Evolutionary conservation across 1,140 invertebrate species (phyloP).

Genomic region (Drosophila sucinea): DNA sequence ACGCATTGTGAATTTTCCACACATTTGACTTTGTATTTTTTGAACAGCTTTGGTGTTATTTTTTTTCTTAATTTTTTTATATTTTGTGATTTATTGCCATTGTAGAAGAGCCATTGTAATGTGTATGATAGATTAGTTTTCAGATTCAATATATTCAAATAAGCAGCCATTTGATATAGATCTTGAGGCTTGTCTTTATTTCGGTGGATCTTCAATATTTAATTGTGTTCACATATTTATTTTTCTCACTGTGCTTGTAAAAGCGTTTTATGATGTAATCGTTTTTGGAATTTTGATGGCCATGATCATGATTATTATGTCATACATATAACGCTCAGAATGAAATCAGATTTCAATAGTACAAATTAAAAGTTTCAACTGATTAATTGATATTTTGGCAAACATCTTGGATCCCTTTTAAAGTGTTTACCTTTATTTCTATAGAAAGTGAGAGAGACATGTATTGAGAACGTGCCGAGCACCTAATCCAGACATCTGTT

Average conservation of each 20-base stretch:
- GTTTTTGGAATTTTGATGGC: not conserved
- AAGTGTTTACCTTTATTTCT: not conserved
- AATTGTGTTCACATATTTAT: conserved; percentile 23
- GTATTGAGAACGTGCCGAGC: conserved; percentile 17
- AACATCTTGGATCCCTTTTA: conserved; percentile 4
- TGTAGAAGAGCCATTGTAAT: conserved; percentile 24
- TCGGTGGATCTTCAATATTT: too few relatives aligned
- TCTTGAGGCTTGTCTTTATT: too few relatives aligned
- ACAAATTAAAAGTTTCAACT: not conserved
- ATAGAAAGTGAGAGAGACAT: not conserved
- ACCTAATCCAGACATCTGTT: conserved; percentile 49
- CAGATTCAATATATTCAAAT: conserved; percentile 22
- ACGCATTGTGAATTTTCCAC: conserved; percentile 56
- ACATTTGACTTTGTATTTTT: conserved; percentile 62
- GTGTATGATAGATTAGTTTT: conserved; percentile 10
- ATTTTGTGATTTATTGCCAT: conserved; percentile 61
- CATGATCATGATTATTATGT: conserved; percentile 11
- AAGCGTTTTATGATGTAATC: not conserved
- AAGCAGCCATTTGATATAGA: conserved; percentile 11
- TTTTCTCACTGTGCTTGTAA: not conserved
- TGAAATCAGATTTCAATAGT: not conserved
- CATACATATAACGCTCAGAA: not conserved
- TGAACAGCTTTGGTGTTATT: conserved; percentile 38
- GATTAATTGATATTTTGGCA: not conserved
- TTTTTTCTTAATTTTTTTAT: conserved; percentile 36